Percentiles rank a stretch among this genome's conserved stretches.
phyloP scores from a whole-genome alignment of 2,888 invertebrate species.

The Drosophila nigritarsus region DNA sequence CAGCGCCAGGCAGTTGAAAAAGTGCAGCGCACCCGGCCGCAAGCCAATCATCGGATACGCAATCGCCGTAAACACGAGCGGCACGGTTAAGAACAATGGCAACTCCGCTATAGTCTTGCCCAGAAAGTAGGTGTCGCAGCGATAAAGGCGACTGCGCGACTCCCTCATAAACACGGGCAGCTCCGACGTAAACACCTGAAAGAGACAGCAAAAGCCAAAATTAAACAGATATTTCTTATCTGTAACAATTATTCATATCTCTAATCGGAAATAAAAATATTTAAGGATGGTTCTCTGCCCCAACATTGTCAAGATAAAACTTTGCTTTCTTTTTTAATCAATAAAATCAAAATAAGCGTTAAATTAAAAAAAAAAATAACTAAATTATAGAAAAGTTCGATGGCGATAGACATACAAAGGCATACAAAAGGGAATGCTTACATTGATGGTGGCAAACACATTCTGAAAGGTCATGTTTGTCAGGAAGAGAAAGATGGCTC shows the following conservation, averaged over 20 bases:
- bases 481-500: constrained; percentile 94
- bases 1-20: constrained; percentile 89
- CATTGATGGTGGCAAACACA: constrained; percentile 97
- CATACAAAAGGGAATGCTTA: constrained; percentile 84
- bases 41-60: constrained; percentile 96
- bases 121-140: constrained; percentile 95
- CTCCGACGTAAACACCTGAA: constrained; percentile 94
- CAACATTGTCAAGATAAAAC: neutral
- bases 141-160: constrained; percentile 95
- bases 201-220: neutral
- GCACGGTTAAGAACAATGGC: constrained; percentile 93
- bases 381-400: neutral
- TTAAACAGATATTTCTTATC: neutral
- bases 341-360: neutral
- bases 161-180: constrained; percentile 95
- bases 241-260: neutral
- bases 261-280: too few relatives aligned
- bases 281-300: neutral
- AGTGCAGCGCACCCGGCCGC: constrained; percentile 90
- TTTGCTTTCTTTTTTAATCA: neutral
- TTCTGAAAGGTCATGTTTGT: constrained; percentile 98
- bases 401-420: too few relatives aligned
- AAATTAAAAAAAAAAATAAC: too few relatives aligned
- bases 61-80: constrained; percentile 92
- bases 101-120: constrained; percentile 95